Conservation (phyloP, 2,797 vertebrate genomes). For the Simalia tracyae region DNA sequence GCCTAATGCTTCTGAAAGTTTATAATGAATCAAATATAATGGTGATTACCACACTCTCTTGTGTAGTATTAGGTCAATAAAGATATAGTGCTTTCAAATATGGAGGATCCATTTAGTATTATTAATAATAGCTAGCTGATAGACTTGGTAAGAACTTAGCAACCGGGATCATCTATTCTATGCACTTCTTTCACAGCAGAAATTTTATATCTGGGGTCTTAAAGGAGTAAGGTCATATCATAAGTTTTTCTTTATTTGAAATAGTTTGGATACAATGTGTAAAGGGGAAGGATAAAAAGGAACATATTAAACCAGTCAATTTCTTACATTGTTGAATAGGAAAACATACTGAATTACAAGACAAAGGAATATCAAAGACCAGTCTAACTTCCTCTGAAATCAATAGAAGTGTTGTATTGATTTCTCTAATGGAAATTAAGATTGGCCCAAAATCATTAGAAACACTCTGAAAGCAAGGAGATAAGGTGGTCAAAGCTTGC, state of each 20-base stretch:
- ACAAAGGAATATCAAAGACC: constrained; percentile 48
- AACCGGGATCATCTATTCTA: neutral
- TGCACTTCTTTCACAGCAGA: neutral
- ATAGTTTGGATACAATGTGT: constrained; percentile 13
- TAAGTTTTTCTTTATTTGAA: constrained; percentile 11
- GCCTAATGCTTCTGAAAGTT: neutral
- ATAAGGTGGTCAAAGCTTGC: constrained; percentile 29
- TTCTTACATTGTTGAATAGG: constrained; percentile 18
- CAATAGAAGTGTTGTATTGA: constrained; percentile 29
- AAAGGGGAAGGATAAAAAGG: constrained; percentile 20
- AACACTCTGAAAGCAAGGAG: constrained; percentile 8
- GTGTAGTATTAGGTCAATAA: neutral
- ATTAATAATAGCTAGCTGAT: neutral
- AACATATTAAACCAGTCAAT: constrained; percentile 31
- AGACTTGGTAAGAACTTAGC: neutral
- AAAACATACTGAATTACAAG: constrained; percentile 33
- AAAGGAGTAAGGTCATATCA: constrained; percentile 6
- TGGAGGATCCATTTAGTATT: neutral
- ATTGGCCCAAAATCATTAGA: constrained; percentile 30
- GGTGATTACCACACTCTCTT: neutral
- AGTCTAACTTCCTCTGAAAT: constrained; percentile 32
- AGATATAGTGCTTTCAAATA: neutral
- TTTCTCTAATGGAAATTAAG: constrained; percentile 43
- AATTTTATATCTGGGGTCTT: neutral
- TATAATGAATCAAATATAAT: neutral